Evolutionary conservation across 2,113 vertebrate species (phyloP).

Genomic region (Uria lomvia): DNA sequence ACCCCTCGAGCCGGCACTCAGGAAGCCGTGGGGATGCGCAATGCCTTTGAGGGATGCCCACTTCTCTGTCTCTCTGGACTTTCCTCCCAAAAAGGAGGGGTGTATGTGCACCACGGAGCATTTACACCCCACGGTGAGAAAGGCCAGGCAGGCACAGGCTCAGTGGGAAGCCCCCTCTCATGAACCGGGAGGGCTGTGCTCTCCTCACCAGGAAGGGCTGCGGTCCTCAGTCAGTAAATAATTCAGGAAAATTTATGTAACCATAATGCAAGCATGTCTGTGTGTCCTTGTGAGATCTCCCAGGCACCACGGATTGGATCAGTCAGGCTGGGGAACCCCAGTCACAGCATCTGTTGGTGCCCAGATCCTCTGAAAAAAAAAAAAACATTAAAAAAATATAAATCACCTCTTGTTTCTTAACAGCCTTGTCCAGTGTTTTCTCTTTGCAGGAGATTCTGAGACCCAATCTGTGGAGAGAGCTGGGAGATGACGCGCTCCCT

Average conservation of each 20-base stretch:
- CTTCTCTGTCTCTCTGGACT: background rate
- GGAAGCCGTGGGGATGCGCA: background rate
- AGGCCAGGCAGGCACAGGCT: background rate
- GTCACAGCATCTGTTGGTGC: background rate
- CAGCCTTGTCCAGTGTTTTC: background rate
- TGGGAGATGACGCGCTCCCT: background rate
- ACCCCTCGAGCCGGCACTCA: rapidly evolving
- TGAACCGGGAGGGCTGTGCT: background rate
- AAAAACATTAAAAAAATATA: background rate
- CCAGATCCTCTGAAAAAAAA: background rate
- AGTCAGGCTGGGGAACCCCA: background rate
- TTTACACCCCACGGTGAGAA: background rate
- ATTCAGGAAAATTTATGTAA: background rate
- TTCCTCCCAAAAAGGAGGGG: background rate
- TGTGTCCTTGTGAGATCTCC: background rate
- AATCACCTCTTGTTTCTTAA: background rate
- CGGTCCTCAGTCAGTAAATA: background rate
- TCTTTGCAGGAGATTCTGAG: background rate
- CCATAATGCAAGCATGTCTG: background rate
- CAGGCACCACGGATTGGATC: background rate
- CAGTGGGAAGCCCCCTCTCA: rapidly evolving
- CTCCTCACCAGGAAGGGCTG: background rate
- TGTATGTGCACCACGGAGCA: background rate
- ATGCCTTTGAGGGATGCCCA: background rate
- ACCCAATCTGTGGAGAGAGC: background rate